Base-by-base conservation (phyloP, 2,888 invertebrate species). In the Spilarctia lutea region DNA sequence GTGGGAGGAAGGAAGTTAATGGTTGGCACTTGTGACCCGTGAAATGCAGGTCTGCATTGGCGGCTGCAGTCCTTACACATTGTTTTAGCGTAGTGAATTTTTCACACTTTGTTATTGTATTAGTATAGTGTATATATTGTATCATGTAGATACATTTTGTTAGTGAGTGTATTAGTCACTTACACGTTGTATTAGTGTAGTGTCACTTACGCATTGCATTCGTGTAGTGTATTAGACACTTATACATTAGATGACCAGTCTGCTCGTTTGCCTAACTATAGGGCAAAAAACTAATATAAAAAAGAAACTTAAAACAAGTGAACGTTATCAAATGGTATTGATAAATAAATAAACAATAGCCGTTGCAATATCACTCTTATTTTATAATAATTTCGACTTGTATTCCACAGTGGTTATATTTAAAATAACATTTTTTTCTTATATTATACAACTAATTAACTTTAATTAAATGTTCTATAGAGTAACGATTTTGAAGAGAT, bases 321-420 rank as follows among this genome's bases (percentile, higher is more conserved):
- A 33, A 65, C 7, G 27, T 18, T 10, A 2, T 66, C 7, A 11
- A 20, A 33, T 16, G 70, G 48, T 71, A 18, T 48, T 13, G 56
- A 33, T 27, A 78, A 82, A 81, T 81, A 77, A 82, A 89, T 90
- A 88, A 90, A 91, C 89, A 90, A 24, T 80, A 77, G 88, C 89
- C 91, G 88, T 89, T 93, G 93, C 93, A 90, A 91, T 91, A 86
- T 86, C 78, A 81, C 91, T 93, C 92, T 90, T 86, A 91, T 88
- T 90, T 89, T 92, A 93, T 92, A 91, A 88, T 91, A 87, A 85
- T 88, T 87, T 86, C 84, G 86, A 87, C 81, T 87, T 91, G 87
- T 90, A 90, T 90, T 88, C 82, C 81, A 86, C 81, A 85, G 85
- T 85, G 90, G 86, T 92, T 92, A 92, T 89, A 92, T 89, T 89